These are phyloP conservation scores for Ageneiosus marmoratus DNA, from an alignment of 2,113 vertebrate species.

Conservation along the genomic window DNA sequence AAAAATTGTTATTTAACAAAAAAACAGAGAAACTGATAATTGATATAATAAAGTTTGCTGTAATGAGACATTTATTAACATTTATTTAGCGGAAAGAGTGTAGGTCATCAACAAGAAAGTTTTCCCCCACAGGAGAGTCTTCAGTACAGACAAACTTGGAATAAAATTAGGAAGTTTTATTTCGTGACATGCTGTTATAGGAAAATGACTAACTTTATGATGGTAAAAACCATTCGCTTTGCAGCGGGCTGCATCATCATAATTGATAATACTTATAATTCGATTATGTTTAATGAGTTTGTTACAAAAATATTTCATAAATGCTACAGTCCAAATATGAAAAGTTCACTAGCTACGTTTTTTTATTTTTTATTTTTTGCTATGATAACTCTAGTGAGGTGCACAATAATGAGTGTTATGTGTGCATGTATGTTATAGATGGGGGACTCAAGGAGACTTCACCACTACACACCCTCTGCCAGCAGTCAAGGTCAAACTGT, in stretches of 20 bases:
- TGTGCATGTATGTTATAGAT: conserved; percentile 78
- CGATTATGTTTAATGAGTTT: neutral
- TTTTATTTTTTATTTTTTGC: neutral
- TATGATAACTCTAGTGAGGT: neutral
- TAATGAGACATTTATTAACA: neutral
- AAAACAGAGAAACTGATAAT: neutral
- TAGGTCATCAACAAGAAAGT: neutral
- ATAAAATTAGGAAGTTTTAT: too few relatives aligned
- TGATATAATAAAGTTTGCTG: neutral
- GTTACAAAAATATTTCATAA: neutral
- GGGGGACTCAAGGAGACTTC: conserved; percentile 99
- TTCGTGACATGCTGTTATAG: neutral
- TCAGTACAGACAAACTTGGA: neutral
- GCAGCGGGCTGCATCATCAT: neutral
- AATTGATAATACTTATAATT: too few relatives aligned
- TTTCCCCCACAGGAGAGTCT: neutral
- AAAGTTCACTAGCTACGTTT: neutral
- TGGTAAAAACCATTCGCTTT: neutral
- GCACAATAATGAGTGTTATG: neutral
- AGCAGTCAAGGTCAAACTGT: conserved; percentile 98
- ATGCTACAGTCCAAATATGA: neutral
- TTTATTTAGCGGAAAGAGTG: neutral
- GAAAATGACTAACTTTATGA: neutral
- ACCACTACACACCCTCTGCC: conserved; percentile 93
- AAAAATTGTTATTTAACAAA: neutral